A percentile compares a stretch with the other conserved stretches of the same genome.
These are phyloP conservation scores for Carassius auratus DNA, from an alignment of 2,113 vertebrate species.

Conservation along the genomic window DNA sequence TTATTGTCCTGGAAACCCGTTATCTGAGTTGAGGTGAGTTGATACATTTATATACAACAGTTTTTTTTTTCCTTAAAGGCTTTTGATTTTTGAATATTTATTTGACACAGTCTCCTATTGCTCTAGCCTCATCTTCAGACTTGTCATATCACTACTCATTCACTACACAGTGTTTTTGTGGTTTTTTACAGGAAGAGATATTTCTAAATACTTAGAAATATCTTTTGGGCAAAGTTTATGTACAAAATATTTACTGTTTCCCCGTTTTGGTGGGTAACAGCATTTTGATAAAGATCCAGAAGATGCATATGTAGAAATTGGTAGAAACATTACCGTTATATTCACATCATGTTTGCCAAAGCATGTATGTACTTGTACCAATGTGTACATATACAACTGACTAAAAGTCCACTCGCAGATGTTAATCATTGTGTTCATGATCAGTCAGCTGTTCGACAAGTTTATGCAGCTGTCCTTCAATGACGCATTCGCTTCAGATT, in stretches of 20 bases:
- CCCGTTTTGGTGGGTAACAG: not conserved
- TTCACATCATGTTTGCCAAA: not conserved
- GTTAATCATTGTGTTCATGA: slow-evolving; percentile 14
- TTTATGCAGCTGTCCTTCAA: slow-evolving; percentile 47
- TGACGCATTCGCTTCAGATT: slow-evolving; percentile 35
- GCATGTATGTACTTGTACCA: not conserved
- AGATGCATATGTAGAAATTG: not conserved
- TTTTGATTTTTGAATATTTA: not conserved
- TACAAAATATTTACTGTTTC: not conserved
- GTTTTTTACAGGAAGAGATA: not conserved
- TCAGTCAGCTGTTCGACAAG: slow-evolving; percentile 51
- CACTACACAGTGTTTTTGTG: not conserved
- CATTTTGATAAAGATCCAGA: not conserved
- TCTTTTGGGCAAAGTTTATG: not conserved
- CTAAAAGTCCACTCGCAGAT: slow-evolving; percentile 31
- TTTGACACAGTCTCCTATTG: not conserved
- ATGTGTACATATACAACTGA: not conserved
- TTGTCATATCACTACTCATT: not conserved
- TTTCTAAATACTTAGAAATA: not conserved
- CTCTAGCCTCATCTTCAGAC: not conserved
- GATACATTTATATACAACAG: not conserved
- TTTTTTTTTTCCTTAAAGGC: not conserved
- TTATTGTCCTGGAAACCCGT: slow-evolving; percentile 34
- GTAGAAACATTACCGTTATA: not conserved
- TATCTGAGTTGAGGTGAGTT: slow-evolving; percentile 44